Conservation (phyloP, 2,888 invertebrate genomes). For the Sisyra terminalis region DNA sequence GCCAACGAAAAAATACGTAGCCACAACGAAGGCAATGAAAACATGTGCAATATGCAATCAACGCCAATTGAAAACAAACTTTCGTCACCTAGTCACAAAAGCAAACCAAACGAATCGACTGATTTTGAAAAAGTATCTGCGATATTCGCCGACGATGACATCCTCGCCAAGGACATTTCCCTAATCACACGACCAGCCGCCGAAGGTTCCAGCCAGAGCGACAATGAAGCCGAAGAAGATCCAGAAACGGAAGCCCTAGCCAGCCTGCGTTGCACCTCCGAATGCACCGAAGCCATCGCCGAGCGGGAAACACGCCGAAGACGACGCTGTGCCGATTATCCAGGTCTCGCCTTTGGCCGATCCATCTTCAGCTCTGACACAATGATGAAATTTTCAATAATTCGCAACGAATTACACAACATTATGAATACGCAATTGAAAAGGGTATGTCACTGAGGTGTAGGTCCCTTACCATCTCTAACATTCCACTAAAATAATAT, state of each 20-base stretch:
- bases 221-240: conserved; percentile 46
- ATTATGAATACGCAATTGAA: conserved; percentile 91
- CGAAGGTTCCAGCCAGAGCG: conserved; percentile 30
- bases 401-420: conserved; percentile 93
- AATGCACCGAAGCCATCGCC: conserved; percentile 74
- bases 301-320: conserved; percentile 62
- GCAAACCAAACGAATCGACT: conserved; percentile 7
- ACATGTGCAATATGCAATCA: background rate
- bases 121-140: conserved; percentile 24
- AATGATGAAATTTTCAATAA: conserved; percentile 95
- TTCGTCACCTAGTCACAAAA: too few relatives aligned
- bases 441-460: conserved; percentile 84
- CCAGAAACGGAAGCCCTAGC: conserved; percentile 68
- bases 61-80: conserved; percentile 7
- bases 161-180: conserved; percentile 22
- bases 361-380: conserved; percentile 93
- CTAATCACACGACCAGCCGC: conserved; percentile 25
- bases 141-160: conserved; percentile 31
- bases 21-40: too few relatives aligned
- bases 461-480: too few relatives aligned
- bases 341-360: conserved; percentile 78
- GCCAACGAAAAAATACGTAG: conserved; percentile 1
- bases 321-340: conserved; percentile 78
- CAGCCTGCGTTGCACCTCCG: conserved; percentile 74
- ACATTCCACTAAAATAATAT: background rate